Base-by-base conservation (phyloP, 2,113 vertebrate species). In the Arizona elegans region DNA sequence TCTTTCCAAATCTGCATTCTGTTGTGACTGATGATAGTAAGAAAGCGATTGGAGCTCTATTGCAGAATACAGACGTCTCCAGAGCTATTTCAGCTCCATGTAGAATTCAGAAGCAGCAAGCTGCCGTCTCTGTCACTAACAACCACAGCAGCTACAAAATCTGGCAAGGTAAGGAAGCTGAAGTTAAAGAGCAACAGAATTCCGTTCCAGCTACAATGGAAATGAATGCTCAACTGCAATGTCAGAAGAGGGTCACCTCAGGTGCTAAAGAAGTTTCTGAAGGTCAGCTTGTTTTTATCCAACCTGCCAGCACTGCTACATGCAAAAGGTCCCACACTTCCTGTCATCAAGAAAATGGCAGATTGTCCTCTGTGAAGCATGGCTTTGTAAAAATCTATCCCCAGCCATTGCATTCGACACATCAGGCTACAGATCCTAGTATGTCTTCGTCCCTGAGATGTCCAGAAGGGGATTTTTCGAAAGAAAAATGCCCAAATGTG, bases 351-450 rank as follows among this genome's bases (percentile, higher is more conserved):
- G 38, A 3, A 55, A n/a, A 23, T 5, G 55, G 43, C 8, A 90
- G 50, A 62, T 12, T 26, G 52, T 52, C 43, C 43, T 8, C 6
- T 9, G 0, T 13, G 17, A 65, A 87, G 53, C 62, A 43, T 59
- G 50, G 23, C 24, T 47, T 88, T 29, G 21, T 19, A 52, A 54
- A 33, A 85, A 47, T 59, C 13, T 29, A 33, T 50, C 33, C 86
- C 15, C n/a, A 88, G n/a, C 23, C 29, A 12, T 86, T 62, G 33
- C n/a, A 52, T 43, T 38, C 26, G 26, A 56, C n/a, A 59, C 12
- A 19, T 56, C 52, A 58, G 9, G 38, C 19, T 0, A 0, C 58
- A 59, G 92, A 92, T 33, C n/a, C 8, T 43, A 38, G 17, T 50
- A 90, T 13, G 81, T 23, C 13, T n/a, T 2, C 38, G n/a, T 4